Conservation (phyloP, 2,113 vertebrate genomes). For the Isichthys henryi region DNA sequence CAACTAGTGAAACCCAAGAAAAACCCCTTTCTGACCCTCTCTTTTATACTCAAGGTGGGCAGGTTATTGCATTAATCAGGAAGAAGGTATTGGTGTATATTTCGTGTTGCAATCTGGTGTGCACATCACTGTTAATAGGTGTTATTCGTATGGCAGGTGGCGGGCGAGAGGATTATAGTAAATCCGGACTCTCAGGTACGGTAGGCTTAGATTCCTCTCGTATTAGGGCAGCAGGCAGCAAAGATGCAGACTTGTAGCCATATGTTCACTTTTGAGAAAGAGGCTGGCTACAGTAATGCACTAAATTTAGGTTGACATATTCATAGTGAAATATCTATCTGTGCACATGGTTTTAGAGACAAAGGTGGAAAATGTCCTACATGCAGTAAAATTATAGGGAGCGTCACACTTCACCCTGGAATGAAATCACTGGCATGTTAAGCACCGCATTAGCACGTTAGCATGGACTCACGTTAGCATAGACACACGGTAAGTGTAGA, state of each 20-base stretch:
- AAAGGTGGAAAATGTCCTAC: neutral
- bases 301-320: neutral
- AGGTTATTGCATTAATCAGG: neutral
- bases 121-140: neutral
- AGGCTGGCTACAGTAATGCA: neutral
- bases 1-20: neutral
- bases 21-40: neutral
- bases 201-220: neutral
- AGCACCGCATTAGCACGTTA: constrained; percentile 29
- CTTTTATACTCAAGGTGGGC: neutral
- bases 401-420: neutral
- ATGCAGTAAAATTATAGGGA: neutral
- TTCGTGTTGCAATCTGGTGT: neutral
- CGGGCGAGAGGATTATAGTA: neutral
- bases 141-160: neutral
- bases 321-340: neutral
- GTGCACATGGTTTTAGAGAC: neutral
- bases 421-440: neutral
- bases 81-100: neutral
- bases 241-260: neutral
- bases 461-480: constrained; percentile 41
- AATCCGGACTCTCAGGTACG: neutral
- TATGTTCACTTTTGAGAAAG: neutral
- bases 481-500: constrained; percentile 43
- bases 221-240: neutral